Evolutionary conservation across 2,113 vertebrate species (phyloP), one percentile per base, ranked within the genome.

Genomic region (Dinomys branickii): DNA sequence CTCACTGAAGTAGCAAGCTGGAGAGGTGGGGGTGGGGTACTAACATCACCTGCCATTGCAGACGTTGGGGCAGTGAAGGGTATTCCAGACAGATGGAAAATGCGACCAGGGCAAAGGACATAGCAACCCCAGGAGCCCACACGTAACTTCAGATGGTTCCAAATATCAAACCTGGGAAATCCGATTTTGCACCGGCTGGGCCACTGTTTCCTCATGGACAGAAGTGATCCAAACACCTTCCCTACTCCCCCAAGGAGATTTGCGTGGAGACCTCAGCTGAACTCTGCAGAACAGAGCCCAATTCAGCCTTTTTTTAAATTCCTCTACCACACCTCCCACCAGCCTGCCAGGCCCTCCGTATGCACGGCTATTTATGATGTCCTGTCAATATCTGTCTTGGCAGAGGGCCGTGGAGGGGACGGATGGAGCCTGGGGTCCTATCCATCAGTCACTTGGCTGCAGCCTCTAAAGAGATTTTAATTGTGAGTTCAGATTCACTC

Each of bases 401-500:
- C 3, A 7, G 83, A 85, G 88, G 88, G 94, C 90, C 3, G 7
- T 44, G 85, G 69, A 77, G 78, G 92, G 97, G 94, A 96, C 12
- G 85, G 88, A 97, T 97, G 95, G 97, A 94, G 96, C 97, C 96
- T 69, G 88, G 90, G 96, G 97, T 94, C 95, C 95, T 75, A 96
- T 97, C 88, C 97, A 94, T 98, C 97, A 97, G 97, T 97, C 97
- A 97, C 97, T 94, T 85, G 97, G 96, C 98, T 95, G 92, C 95
- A 94, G 56, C 97, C 95, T 97, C 96, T 98, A 97, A 98, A 98
- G 95, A 97, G 96, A 97, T 98, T 97, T 98, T 98, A 98, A 98
- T 98, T 98, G 97, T 96, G 97, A 98, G 95, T 80, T 96, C 95
- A 96, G 97, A 98, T 97, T 97, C 96, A 98, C 96, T 97, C 93